Percentiles rank a stretch among this genome's conserved stretches.
Conservation (phyloP, 2,888 invertebrate genomes). For the Seira musarum region DNA sequence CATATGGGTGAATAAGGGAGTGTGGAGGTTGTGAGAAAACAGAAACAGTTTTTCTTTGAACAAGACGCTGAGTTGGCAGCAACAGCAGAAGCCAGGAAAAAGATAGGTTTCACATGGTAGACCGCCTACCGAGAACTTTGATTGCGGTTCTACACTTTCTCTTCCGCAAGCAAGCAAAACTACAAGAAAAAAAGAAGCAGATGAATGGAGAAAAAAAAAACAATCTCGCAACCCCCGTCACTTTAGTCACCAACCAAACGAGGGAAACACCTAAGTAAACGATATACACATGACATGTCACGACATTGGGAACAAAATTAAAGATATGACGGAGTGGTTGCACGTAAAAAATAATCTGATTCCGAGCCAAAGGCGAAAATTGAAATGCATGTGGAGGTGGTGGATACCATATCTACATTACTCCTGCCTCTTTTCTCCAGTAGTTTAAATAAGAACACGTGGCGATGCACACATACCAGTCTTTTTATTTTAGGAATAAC, state of each 20-base stretch:
- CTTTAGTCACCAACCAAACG: too few relatives aligned
- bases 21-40: background rate
- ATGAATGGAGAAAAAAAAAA: constrained; percentile 24
- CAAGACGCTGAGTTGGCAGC: background rate
- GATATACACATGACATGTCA: background rate
- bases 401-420: too few relatives aligned
- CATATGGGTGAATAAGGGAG: background rate
- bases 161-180: too few relatives aligned
- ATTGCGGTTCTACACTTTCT: constrained; percentile 49
- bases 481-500: too few relatives aligned
- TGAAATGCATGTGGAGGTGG: too few relatives aligned
- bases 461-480: too few relatives aligned
- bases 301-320: background rate
- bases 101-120: constrained; percentile 41
- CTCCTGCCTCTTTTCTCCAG: too few relatives aligned
- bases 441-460: too few relatives aligned
- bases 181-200: too few relatives aligned
- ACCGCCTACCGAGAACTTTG: constrained; percentile 55
- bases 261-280: background rate
- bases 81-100: constrained; percentile 10
- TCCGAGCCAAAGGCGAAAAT: too few relatives aligned
- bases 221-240: too few relatives aligned
- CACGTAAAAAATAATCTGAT: too few relatives aligned
- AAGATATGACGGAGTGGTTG: background rate
- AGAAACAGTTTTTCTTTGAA: background rate